phyloP scores from a whole-genome alignment of 2,113 vertebrate genomes.

The Heterotilapia buettikoferi region DNA sequence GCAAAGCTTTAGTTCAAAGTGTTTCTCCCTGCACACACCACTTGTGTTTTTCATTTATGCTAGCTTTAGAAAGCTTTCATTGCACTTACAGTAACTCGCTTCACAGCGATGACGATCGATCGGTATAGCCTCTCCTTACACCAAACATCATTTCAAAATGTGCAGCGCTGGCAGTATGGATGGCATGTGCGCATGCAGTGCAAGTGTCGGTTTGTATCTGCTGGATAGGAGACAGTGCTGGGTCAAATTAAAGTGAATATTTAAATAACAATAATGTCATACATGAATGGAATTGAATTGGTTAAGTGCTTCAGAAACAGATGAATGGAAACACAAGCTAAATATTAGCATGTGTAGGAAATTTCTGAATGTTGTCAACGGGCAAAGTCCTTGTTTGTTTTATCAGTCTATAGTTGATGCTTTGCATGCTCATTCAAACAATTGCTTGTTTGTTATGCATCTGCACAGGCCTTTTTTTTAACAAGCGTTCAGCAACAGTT shows the following conservation, averaged over 20 bases:
- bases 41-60: background rate
- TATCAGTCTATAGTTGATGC: background rate
- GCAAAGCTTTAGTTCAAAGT: background rate
- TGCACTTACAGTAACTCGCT: background rate
- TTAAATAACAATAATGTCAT: background rate
- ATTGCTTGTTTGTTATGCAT: background rate
- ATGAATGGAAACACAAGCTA: background rate
- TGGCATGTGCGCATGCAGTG: background rate
- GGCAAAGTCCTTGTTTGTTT: background rate
- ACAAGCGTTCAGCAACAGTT: background rate
- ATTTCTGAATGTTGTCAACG: background rate
- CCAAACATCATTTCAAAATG: background rate
- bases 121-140: background rate
- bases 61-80: background rate
- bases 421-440: background rate
- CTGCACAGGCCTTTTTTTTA: background rate
- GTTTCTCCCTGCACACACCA: background rate
- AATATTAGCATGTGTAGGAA: background rate
- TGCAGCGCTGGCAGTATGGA: background rate
- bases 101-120: background rate
- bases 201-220: background rate
- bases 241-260: background rate
- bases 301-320: background rate
- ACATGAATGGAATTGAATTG: background rate
- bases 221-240: background rate